These are phyloP conservation scores for Syngnathus acus DNA, from an alignment of 2,797 vertebrate species.

Conservation along the genomic window DNA sequence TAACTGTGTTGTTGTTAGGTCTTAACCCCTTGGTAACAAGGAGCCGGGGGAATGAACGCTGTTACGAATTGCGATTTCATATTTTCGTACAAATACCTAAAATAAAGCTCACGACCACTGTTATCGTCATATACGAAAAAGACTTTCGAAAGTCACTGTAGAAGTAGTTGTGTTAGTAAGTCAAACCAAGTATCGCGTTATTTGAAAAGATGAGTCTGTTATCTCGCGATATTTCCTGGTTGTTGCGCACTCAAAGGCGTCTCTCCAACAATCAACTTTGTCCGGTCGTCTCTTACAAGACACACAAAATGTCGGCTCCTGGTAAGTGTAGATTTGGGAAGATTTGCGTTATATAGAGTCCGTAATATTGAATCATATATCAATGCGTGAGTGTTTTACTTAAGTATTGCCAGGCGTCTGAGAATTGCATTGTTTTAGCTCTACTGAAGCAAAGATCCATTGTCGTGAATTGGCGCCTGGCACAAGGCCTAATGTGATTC, in stretches of 20 bases:
- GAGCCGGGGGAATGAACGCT: background rate
- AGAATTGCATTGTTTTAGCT: background rate
- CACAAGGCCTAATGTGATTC: background rate
- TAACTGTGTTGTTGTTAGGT: background rate
- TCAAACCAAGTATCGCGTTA: constrained; percentile 1
- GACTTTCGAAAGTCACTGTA: background rate
- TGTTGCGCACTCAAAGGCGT: background rate
- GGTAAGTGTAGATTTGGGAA: constrained; percentile 42
- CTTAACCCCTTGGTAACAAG: background rate
- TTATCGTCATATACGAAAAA: constrained; percentile 1
- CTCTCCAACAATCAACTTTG: background rate
- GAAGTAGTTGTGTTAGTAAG: background rate
- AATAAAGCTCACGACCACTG: background rate
- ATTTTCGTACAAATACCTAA: background rate
- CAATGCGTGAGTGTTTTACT: background rate
- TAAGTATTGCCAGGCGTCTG: too few species aligned
- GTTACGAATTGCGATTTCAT: background rate
- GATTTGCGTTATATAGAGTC: background rate
- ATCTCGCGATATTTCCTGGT: constrained; percentile 30
- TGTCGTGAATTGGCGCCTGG: background rate
- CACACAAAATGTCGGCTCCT: constrained; percentile 64
- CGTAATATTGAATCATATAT: background rate
- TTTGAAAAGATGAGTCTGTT: constrained; percentile 3
- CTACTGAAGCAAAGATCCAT: background rate
- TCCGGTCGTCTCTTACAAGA: constrained; percentile 23